These are phyloP conservation scores for Tragelaphus scriptus DNA, from an alignment of 2,113 vertebrate genomes.

Conservation along the genomic window DNA sequence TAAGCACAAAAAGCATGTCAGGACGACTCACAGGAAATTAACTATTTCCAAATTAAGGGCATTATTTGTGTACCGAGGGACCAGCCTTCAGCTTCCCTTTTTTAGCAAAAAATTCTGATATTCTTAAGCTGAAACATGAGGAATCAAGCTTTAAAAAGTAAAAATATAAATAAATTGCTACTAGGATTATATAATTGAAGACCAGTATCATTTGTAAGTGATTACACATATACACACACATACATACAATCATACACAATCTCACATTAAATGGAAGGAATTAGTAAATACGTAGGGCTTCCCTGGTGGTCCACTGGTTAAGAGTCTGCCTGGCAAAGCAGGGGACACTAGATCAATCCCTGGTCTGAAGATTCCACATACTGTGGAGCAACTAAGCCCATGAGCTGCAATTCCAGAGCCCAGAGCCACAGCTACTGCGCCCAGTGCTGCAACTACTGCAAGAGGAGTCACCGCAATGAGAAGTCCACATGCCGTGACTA, in stretches of 20 bases:
- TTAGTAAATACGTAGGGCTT: not conserved
- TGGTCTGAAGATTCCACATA: not conserved
- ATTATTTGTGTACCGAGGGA: not conserved
- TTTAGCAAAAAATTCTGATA: not conserved
- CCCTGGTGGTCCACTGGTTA: not conserved
- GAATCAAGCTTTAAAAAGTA: not conserved
- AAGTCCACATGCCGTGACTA: fast-evolving
- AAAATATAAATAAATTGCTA: not conserved
- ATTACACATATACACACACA: not conserved
- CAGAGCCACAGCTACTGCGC: not conserved
- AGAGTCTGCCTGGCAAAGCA: not conserved
- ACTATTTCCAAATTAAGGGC: not conserved
- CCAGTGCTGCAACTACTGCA: not conserved
- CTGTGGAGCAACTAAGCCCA: not conserved
- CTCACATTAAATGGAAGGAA: not conserved
- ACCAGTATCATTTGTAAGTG: not conserved
- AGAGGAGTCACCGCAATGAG: not conserved
- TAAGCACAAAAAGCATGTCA: not conserved
- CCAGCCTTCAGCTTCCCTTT: not conserved
- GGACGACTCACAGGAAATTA: not conserved
- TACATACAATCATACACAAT: not conserved
- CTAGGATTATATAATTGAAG: not conserved
- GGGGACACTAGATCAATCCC: not conserved
- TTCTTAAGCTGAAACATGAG: not conserved
- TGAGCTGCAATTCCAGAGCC: not conserved